These are phyloP conservation scores for Sebastes cheni DNA, from an alignment of 2,797 vertebrate genomes.

Conservation along the genomic window DNA sequence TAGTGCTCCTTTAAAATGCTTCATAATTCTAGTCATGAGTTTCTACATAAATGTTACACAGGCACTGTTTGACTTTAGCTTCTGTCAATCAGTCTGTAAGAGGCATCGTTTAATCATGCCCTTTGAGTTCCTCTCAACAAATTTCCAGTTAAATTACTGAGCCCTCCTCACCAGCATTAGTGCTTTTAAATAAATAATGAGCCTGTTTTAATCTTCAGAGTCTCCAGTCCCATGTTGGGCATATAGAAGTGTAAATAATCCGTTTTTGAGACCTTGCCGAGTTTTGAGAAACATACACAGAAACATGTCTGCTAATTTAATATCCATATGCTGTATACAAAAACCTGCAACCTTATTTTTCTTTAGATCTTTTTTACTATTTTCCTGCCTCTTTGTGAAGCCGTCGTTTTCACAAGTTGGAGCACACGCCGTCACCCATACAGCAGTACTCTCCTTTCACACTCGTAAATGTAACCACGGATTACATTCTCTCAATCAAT, in stretches of 20 bases:
- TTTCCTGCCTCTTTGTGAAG: neutral
- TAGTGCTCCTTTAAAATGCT: neutral
- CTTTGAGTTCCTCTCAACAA: constrained; percentile 14
- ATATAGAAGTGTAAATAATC: neutral
- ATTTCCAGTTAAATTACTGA: constrained; percentile 11
- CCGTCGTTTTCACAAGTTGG: neutral
- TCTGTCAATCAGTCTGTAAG: neutral
- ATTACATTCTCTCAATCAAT: constrained; percentile 43
- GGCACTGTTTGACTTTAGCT: neutral
- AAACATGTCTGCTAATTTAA: neutral
- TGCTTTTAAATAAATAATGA: constrained; percentile 49
- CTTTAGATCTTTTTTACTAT: neutral
- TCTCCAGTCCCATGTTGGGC: neutral
- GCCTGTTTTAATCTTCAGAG: constrained; percentile 21
- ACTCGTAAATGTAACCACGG: constrained; percentile 33
- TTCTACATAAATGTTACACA: neutral
- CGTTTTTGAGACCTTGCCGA: neutral
- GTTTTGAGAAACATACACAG: neutral
- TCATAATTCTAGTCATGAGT: neutral
- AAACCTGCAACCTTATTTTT: neutral
- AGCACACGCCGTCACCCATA: neutral
- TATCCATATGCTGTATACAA: neutral
- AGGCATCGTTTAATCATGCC: neutral
- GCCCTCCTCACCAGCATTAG: constrained; percentile 3
- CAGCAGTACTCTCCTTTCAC: constrained; percentile 1